Evolutionary conservation across 1,140 invertebrate genomes (phyloP).

Genomic region (Brachionus rotundiformis): DNA sequence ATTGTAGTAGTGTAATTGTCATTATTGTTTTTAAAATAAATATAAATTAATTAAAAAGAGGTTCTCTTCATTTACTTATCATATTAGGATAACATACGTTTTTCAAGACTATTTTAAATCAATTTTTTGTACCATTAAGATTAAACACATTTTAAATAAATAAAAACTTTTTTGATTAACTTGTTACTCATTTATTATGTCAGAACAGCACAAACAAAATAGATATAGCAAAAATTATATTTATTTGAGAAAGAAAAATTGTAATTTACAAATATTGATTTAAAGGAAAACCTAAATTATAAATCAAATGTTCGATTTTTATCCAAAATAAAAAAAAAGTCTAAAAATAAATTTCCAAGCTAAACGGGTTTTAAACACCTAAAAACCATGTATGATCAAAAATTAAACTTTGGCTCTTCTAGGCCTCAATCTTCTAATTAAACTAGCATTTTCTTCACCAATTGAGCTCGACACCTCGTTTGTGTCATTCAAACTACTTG

Average conservation of each 20-base stretch:
- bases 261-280: neutral
- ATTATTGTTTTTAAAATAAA: no score
- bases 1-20: no score
- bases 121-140: no score
- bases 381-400: neutral
- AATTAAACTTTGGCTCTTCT: neutral
- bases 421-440: neutral
- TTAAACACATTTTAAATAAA: no score
- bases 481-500: slow-evolving; percentile 1
- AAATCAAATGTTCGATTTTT: neutral
- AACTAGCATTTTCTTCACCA: neutral
- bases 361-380: neutral
- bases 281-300: neutral
- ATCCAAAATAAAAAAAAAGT: neutral
- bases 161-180: no score
- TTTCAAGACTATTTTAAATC: no score
- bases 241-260: neutral
- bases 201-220: neutral
- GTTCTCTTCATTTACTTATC: no score
- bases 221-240: neutral
- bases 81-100: no score
- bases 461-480: neutral
- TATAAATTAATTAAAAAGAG: no score
- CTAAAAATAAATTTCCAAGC: neutral
- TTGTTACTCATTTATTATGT: no score